phyloP scores from a whole-genome alignment of 2,888 invertebrate species.

The Andrena fulva region DNA sequence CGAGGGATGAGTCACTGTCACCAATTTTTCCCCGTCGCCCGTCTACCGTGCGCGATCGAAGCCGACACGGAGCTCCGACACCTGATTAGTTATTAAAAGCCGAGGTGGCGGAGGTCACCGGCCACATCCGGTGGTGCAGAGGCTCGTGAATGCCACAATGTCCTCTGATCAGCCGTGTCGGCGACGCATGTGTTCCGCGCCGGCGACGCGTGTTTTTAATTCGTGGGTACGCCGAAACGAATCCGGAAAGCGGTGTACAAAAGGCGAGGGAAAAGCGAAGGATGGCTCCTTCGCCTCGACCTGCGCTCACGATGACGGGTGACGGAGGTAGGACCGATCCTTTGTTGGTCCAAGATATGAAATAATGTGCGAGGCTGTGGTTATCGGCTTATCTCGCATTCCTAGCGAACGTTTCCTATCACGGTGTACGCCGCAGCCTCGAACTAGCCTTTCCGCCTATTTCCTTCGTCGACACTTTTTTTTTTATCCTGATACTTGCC shows the following conservation, averaged over 20 bases:
- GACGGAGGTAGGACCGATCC: slow-evolving; percentile 70
- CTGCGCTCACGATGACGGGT: background rate
- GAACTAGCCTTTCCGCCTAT: slow-evolving; percentile 24
- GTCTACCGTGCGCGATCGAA: slow-evolving; percentile 16
- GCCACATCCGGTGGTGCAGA: slow-evolving; percentile 68
- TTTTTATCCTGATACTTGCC: background rate
- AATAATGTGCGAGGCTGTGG: slow-evolving; percentile 69
- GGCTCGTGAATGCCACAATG: slow-evolving; percentile 53
- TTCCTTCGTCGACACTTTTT: slow-evolving; percentile 1
- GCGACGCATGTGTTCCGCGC: background rate
- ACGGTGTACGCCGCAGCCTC: slow-evolving; percentile 24
- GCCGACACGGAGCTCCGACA: slow-evolving; percentile 34
- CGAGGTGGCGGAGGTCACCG: slow-evolving; percentile 58
- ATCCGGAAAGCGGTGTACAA: background rate
- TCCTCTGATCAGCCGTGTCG: slow-evolving; percentile 31
- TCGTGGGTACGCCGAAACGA: background rate
- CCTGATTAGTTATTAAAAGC: slow-evolving; percentile 69
- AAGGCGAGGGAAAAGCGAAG: background rate
- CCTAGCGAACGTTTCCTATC: slow-evolving; percentile 61
- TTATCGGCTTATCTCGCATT: slow-evolving; percentile 71
- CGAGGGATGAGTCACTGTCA: slow-evolving; percentile 52
- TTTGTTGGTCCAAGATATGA: slow-evolving; percentile 79
- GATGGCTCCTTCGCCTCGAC: background rate
- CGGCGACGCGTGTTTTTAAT: slow-evolving; percentile 4
- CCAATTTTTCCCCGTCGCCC: slow-evolving; percentile 31